Base-by-base conservation (phyloP, 2,113 vertebrate species). In the Oncorhynchus mykiss region DNA sequence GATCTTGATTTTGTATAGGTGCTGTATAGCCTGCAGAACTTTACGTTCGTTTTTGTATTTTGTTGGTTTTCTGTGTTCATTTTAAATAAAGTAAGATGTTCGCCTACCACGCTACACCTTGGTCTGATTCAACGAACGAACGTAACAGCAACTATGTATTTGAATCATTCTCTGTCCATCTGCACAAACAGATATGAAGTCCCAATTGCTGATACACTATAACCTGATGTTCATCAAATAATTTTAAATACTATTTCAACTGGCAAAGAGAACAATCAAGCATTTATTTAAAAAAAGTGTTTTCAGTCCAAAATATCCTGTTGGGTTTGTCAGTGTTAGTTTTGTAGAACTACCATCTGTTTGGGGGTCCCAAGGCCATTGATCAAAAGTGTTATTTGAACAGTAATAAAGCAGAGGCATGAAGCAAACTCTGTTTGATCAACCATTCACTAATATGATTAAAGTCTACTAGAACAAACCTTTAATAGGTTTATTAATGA, bases 401-500 rank as follows among this genome's bases (percentile, higher is more conserved):
- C 64, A 48, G 45, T 73, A 73, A 73, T 78, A 78, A 68, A 45
- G 71, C 24, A 11, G 20, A 73, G 62, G 64, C 39, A 48, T 67
- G 64, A 68, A 69, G 8, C 62, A 68, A 62, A 78, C 71, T 22
- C 64, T 73, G 77, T 78, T 78, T 78, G 71, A 78, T 78, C 65
- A 78, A 59, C 49, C 77, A 39, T 69, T 67, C 51, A 22, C 49
- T 68, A 62, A 45, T 51, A 70, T 71, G 66, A 73, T 73, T 78
- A 78, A 73, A 73, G 73, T 74, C 66, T 69, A 73, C 71, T 68
- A 49, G 64, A 78, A 31, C 77, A 78, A 74, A 78, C 70, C 70
- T 69, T 62, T 73, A 73, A 48, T 59, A 70, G 39, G 9, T 45
- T 2, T 69, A 69, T 74, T 78, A 73, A 73, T 78, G 48, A 78